Evolutionary conservation across 2,113 vertebrate genomes (phyloP).

Genomic region (Protomyctophum bolini): DNA sequence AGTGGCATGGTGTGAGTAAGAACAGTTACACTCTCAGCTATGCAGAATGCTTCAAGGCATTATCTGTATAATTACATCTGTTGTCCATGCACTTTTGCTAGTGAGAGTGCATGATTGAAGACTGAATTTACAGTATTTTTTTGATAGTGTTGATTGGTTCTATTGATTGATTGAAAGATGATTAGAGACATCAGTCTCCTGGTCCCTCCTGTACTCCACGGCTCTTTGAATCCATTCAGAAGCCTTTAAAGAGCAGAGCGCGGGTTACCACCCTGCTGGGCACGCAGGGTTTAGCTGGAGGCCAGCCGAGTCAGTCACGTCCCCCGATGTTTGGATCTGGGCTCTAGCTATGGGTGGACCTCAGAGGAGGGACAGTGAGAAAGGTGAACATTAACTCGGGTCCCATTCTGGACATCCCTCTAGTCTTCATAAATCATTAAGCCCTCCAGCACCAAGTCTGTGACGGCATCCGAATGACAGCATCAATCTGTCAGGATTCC

Average conservation of each 20-base stretch:
- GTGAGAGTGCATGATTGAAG: slow-evolving; percentile 15
- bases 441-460: slow-evolving; percentile 48
- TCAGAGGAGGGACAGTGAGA: slow-evolving; percentile 53
- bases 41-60: no score
- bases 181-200: slow-evolving; percentile 44
- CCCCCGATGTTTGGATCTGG: slow-evolving; percentile 31
- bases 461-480: slow-evolving; percentile 72
- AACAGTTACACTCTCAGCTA: no score
- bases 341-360: slow-evolving; percentile 46
- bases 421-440: slow-evolving; percentile 79
- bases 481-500: slow-evolving; percentile 72
- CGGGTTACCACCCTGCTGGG: slow-evolving; percentile 66
- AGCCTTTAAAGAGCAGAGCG: slow-evolving; percentile 38
- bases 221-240: slow-evolving; percentile 39
- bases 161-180: slow-evolving; percentile 30
- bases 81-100: background rate
- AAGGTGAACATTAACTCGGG: slow-evolving; percentile 80
- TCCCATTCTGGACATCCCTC: slow-evolving; percentile 69
- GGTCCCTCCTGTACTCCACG: slow-evolving; percentile 42
- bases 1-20: background rate
- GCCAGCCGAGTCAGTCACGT: slow-evolving; percentile 52
- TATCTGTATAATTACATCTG: no score
- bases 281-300: slow-evolving; percentile 68
- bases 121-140: slow-evolving; percentile 14
- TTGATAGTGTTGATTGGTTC: slow-evolving; percentile 17